Conservation (phyloP, 2,888 invertebrate genomes). For the Drosophila anomelani region DNA sequence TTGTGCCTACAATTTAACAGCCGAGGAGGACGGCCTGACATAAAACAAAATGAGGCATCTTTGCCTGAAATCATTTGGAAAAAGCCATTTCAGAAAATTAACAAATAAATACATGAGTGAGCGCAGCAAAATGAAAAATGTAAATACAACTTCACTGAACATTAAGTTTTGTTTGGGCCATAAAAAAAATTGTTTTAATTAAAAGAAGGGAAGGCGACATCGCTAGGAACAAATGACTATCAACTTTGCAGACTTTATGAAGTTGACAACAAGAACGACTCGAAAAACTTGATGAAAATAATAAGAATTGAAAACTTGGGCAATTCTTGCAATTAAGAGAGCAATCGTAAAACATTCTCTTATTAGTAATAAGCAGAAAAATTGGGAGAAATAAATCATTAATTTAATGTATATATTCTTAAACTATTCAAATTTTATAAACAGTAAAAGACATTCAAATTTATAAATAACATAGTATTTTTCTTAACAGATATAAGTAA, state of each 20-base stretch:
- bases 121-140: slow-evolving; percentile 38
- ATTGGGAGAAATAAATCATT: no score
- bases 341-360: neutral
- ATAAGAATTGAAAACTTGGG: slow-evolving; percentile 5
- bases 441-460: no score
- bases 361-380: neutral
- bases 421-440: no score
- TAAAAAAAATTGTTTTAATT: slow-evolving; percentile 34
- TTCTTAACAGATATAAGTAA: no score
- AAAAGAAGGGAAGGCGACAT: slow-evolving; percentile 16
- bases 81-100: slow-evolving; percentile 43
- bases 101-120: slow-evolving; percentile 48
- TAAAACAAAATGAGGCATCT: slow-evolving; percentile 42
- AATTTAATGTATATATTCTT: no score
- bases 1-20: slow-evolving; percentile 54
- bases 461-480: no score
- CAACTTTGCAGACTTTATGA: slow-evolving; percentile 18
- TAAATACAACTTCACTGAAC: slow-evolving; percentile 37
- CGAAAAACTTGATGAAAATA: slow-evolving; percentile 4
- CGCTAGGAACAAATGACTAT: slow-evolving; percentile 16
- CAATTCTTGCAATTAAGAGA: slow-evolving; percentile 1
- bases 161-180: slow-evolving; percentile 37
- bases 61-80: slow-evolving; percentile 46
- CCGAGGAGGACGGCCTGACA: slow-evolving; percentile 22
- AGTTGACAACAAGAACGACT: slow-evolving; percentile 8